These are phyloP conservation scores for Triplophysa siluroides DNA, from an alignment of 2,113 vertebrate species.

Conservation along the genomic window DNA sequence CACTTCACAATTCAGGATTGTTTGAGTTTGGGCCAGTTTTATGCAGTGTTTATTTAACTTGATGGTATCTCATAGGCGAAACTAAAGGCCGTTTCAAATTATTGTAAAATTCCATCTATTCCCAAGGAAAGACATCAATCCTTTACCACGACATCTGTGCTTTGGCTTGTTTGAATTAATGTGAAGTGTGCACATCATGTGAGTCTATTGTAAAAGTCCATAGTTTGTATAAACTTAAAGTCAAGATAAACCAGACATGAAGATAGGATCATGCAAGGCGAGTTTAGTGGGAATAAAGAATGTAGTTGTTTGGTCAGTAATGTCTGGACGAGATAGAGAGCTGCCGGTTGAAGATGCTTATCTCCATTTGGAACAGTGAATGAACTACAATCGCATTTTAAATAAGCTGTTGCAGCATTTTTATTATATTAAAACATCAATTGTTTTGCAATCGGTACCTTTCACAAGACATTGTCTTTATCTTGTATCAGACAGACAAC, in stretches of 20 bases:
- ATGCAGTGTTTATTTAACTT: too few relatives aligned
- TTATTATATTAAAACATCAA: constrained; percentile 56
- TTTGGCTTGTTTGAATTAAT: not conserved
- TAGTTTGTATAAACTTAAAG: not conserved
- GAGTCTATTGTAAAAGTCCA: not conserved
- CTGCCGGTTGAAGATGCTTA: constrained; percentile 65
- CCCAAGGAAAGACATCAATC: too few relatives aligned
- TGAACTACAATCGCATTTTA: constrained; percentile 67
- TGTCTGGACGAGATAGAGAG: constrained; percentile 58
- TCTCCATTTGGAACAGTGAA: constrained; percentile 59
- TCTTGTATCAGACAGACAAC: not conserved
- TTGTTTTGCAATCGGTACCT: not conserved
- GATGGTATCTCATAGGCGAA: too few relatives aligned
- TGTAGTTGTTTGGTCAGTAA: constrained; percentile 44
- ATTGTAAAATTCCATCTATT: too few relatives aligned
- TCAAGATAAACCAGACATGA: not conserved
- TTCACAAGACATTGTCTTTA: not conserved
- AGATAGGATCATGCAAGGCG: not conserved
- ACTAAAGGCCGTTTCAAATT: too few relatives aligned
- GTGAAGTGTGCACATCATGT: not conserved
- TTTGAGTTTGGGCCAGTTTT: too few relatives aligned
- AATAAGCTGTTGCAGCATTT: constrained; percentile 58
- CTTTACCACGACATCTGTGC: not conserved
- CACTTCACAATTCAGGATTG: too few relatives aligned
- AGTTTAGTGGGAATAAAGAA: constrained; percentile 1